A percentile compares a stretch with the other conserved stretches of the same genome.
Evolutionary conservation across 2,113 vertebrate species (phyloP).

Genomic region (Brachyistius frenatus): DNA sequence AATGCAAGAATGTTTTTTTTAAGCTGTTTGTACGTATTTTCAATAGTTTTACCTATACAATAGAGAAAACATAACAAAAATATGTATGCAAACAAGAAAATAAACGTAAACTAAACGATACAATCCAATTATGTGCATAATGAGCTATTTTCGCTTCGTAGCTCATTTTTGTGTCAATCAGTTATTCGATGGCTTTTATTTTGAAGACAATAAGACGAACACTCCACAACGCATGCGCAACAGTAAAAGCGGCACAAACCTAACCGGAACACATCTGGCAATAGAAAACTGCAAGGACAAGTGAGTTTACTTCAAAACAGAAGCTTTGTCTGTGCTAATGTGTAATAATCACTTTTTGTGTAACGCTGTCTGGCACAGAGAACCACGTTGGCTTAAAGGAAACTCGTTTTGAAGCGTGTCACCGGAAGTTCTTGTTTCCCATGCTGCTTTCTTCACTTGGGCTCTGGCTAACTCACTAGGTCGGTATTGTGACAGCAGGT

Average conservation of each 20-base stretch:
- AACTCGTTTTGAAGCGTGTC: conserved; percentile 25
- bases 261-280: neutral
- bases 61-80: too few species aligned
- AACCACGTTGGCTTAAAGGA: neutral
- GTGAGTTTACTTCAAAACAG: conserved; percentile 31
- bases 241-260: neutral
- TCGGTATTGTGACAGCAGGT: accelerated
- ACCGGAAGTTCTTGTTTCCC: neutral
- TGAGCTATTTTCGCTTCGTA: too few species aligned
- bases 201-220: conserved; percentile 52
- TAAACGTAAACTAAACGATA: too few species aligned
- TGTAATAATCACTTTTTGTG: neutral
- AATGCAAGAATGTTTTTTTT: neutral
- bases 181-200: conserved; percentile 61
- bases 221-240: conserved; percentile 54
- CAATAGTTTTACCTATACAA: too few species aligned
- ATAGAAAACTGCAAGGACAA: neutral
- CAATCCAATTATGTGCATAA: too few species aligned
- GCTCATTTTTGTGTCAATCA: too few species aligned
- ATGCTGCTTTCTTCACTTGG: too few species aligned
- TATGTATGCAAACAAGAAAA: too few species aligned
- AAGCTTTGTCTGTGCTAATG: neutral
- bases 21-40: too few species aligned
- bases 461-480: conserved; percentile 3
- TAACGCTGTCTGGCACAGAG: neutral